A percentile compares a stretch with the other conserved stretches of the same genome.
Conservation (phyloP, 2,113 vertebrate genomes). For the Synchiropus splendidus region DNA sequence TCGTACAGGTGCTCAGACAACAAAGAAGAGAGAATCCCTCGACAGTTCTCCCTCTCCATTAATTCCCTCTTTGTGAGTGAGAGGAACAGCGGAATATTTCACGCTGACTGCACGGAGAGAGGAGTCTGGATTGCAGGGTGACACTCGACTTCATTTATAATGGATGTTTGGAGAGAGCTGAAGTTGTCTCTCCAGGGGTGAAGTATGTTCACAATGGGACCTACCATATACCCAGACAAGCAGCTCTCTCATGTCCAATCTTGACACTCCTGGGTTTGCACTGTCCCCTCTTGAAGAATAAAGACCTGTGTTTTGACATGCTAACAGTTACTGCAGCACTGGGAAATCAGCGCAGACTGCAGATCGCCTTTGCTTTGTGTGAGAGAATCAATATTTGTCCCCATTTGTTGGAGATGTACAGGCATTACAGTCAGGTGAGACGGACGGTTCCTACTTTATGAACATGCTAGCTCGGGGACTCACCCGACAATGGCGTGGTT, state of each 20-base stretch:
- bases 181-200: slow-evolving; percentile 43
- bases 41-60: slow-evolving; percentile 43
- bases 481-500: too few species aligned
- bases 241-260: slow-evolving; percentile 13
- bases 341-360: slow-evolving; percentile 21
- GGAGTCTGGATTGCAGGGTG: slow-evolving; percentile 33
- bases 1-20: too few species aligned
- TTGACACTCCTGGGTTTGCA: slow-evolving; percentile 1
- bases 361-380: background rate
- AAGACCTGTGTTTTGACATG: slow-evolving; percentile 5
- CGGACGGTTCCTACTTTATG: too few species aligned
- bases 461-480: too few species aligned
- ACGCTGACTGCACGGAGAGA: slow-evolving; percentile 40
- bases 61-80: slow-evolving; percentile 36
- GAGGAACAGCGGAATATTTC: slow-evolving; percentile 57
- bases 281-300: slow-evolving; percentile 3
- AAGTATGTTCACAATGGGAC: slow-evolving; percentile 44
- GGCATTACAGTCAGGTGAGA: too few species aligned
- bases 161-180: slow-evolving; percentile 42
- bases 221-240: slow-evolving; percentile 12
- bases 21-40: slow-evolving; percentile 32
- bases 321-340: slow-evolving; percentile 9
- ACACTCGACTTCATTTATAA: slow-evolving; percentile 50
- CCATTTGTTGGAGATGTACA: too few species aligned
- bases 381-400: too few species aligned